Evolutionary conservation across 2,888 invertebrate genomes (phyloP).

Genomic region (Apocheima hispidaria): DNA sequence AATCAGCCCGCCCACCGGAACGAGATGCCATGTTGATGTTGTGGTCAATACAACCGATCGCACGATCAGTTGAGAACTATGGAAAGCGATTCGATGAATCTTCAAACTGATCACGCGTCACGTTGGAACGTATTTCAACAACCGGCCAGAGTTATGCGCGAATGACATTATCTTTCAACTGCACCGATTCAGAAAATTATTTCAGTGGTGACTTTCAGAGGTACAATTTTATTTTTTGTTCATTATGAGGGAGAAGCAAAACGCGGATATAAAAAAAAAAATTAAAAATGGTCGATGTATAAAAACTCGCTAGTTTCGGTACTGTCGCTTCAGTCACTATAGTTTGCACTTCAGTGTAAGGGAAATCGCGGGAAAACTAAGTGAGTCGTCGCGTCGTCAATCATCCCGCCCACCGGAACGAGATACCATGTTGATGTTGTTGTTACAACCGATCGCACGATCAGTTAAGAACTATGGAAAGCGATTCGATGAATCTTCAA

Average conservation of each 20-base stretch:
- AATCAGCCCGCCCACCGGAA: conserved; percentile 66
- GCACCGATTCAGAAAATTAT: no score
- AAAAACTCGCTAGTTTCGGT: background rate
- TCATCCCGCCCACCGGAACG: conserved; percentile 67
- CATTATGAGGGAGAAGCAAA: no score
- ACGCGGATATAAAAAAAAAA: no score
- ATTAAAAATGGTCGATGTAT: no score
- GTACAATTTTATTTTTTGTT: no score
- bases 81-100: background rate
- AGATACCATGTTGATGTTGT: conserved; percentile 46
- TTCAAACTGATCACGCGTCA: background rate
- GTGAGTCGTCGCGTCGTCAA: conserved; percentile 56
- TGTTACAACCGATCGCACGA: background rate
- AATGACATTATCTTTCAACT: conserved; percentile 10
- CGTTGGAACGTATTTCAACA: background rate
- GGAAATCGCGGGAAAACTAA: conserved; percentile 80
- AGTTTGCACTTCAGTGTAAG: conserved; percentile 48
- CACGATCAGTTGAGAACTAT: background rate
- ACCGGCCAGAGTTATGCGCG: background rate
- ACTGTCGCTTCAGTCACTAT: conserved; percentile 11
- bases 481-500: background rate
- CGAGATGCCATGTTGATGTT: conserved; percentile 52
- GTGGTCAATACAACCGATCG: conserved; percentile 2
- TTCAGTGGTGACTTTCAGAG: no score
- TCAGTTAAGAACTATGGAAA: no score